phyloP scores from a whole-genome alignment of 1,140 invertebrate genomes.

The Bombus vancouverensis region DNA sequence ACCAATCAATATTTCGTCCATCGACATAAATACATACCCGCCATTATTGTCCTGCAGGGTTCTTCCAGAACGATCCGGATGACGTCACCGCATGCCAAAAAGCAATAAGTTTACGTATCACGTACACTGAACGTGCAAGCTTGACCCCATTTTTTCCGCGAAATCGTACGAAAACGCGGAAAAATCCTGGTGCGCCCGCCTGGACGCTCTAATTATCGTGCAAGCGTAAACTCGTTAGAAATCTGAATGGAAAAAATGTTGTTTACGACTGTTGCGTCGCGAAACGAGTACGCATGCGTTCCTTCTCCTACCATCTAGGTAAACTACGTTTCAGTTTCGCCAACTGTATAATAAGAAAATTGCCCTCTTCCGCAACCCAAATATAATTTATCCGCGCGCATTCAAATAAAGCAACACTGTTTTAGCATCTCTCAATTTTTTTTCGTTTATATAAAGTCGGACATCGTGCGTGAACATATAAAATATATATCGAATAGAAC shows the following conservation, averaged over 20 bases:
- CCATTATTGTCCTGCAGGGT: slow-evolving; percentile 79
- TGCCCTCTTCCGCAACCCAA: no score
- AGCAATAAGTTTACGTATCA: slow-evolving; percentile 50
- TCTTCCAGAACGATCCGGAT: slow-evolving; percentile 78
- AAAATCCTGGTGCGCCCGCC: slow-evolving; percentile 31
- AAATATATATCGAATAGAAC: not conserved
- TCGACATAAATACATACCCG: slow-evolving; percentile 76
- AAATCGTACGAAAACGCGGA: slow-evolving; percentile 49
- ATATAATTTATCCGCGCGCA: not conserved
- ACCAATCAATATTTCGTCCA: slow-evolving; percentile 7
- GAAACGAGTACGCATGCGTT: slow-evolving; percentile 70
- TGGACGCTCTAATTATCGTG: slow-evolving; percentile 25
- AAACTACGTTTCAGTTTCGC: slow-evolving; percentile 23
- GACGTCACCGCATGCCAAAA: slow-evolving; percentile 79
- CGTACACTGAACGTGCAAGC: slow-evolving; percentile 18
- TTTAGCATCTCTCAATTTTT: not conserved
- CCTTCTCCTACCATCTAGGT: slow-evolving; percentile 7
- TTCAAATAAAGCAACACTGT: not conserved
- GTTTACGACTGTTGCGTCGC: slow-evolving; percentile 72
- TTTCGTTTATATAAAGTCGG: not conserved
- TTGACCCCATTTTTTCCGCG: slow-evolving; percentile 48
- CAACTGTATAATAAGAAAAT: slow-evolving; percentile 10
- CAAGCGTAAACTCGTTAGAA: slow-evolving; percentile 46
- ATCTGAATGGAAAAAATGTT: slow-evolving; percentile 73
- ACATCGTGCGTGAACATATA: not conserved